A percentile compares a stretch with the other conserved stretches of the same genome.
Conservation (phyloP, 2,888 invertebrate species). For the Ochropleura plecta region DNA sequence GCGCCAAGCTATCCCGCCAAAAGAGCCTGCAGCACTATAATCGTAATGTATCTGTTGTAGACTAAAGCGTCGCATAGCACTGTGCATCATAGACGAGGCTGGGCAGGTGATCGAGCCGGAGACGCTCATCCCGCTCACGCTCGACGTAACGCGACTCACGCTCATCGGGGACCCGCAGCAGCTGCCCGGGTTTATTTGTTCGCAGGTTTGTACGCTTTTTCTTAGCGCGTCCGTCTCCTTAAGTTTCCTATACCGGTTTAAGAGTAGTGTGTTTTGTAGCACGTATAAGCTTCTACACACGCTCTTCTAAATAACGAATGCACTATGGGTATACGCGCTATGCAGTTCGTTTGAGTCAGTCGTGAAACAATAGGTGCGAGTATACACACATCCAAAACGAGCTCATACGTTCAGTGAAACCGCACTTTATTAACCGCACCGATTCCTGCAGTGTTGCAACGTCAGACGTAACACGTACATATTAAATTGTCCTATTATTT, state of each 20-base stretch:
- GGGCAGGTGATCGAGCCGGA: slow-evolving; percentile 96
- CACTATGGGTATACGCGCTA: no score
- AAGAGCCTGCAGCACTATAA: neutral
- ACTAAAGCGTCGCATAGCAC: slow-evolving; percentile 85
- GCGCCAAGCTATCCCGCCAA: neutral
- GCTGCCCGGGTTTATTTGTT: slow-evolving; percentile 94
- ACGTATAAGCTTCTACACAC: neutral
- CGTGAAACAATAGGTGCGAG: neutral
- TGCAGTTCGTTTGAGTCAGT: neutral
- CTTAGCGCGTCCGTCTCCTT: neutral
- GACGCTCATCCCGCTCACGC: slow-evolving; percentile 94
- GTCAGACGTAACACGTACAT: neutral
- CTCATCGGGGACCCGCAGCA: slow-evolving; percentile 97
- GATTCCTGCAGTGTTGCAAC: no score
- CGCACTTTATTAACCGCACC: no score
- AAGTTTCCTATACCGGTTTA: neutral
- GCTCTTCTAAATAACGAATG: neutral
- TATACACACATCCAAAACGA: neutral
- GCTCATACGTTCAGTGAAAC: neutral
- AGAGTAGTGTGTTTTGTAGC: neutral
- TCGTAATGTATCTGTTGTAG: slow-evolving; percentile 65
- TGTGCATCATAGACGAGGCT: slow-evolving; percentile 96
- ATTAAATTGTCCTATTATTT: neutral
- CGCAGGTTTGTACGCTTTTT: slow-evolving; percentile 87
- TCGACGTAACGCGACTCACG: slow-evolving; percentile 94